Conservation (phyloP, 2,888 invertebrate species). For the Crepidodera aurea region DNA sequence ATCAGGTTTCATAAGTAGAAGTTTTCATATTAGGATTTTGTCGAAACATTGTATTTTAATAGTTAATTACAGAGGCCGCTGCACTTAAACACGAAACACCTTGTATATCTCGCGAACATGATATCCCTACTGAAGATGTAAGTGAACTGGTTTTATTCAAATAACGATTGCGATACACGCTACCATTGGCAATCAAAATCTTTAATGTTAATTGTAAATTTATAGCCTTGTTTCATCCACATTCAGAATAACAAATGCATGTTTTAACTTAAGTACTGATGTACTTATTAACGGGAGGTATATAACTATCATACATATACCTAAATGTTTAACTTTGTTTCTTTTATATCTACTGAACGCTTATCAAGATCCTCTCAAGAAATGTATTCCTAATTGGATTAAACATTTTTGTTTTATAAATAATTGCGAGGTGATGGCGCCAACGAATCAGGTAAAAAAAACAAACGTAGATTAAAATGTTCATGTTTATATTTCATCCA, state of each 20-base stretch:
- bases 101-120: conserved; percentile 1
- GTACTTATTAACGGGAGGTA: conserved; percentile 10
- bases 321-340: conserved; percentile 2
- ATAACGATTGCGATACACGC: conserved; percentile 8
- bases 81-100: conserved; percentile 1
- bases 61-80: too few species aligned
- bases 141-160: conserved; percentile 11
- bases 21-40: too few species aligned
- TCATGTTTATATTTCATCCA: too few species aligned
- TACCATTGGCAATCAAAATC: conserved; percentile 9
- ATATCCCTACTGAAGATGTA: conserved; percentile 6
- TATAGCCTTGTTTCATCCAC: conserved; percentile 1
- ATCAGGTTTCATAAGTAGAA: too few species aligned
- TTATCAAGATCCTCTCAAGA: background rate
- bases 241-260: conserved; percentile 9
- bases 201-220: conserved; percentile 13
- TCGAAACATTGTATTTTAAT: too few species aligned
- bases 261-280: background rate
- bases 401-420: background rate
- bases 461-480: too few species aligned
- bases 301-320: background rate
- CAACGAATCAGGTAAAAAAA: too few species aligned
- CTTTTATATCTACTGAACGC: background rate
- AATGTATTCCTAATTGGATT: background rate
- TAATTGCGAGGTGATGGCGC: too few species aligned